Evolutionary conservation across 1,140 invertebrate species (phyloP).

Genomic region (Papilio helenus): DNA sequence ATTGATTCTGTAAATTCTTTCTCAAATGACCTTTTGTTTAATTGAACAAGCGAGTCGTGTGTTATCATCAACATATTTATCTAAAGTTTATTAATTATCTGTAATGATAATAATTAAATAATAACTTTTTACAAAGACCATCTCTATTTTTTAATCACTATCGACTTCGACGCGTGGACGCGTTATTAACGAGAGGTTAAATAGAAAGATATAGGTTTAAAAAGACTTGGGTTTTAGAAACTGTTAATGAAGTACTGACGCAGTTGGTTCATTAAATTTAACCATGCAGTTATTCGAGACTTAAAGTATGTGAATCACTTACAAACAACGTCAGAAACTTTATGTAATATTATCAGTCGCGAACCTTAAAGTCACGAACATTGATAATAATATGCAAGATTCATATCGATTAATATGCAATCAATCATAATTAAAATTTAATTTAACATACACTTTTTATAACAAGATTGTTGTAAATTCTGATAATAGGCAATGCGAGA

Average conservation of each 20-base stretch:
- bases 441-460: neutral
- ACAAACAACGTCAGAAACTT: neutral
- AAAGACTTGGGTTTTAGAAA: too few relatives aligned
- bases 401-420: neutral
- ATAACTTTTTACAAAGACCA: too few relatives aligned
- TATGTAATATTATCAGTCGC: neutral
- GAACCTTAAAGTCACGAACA: constrained; percentile 8
- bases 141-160: neutral
- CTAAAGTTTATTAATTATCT: neutral
- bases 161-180: neutral
- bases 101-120: neutral
- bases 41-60: too few relatives aligned
- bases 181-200: neutral
- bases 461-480: neutral
- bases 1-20: too few relatives aligned
- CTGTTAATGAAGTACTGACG: too few relatives aligned
- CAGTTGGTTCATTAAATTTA: too few relatives aligned
- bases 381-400: neutral
- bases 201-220: neutral
- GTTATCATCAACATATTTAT: neutral
- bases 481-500: neutral
- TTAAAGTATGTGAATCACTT: neutral
- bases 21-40: too few relatives aligned
- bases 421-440: neutral
- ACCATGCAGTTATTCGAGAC: too few relatives aligned